Conservation (phyloP, 2,888 invertebrate species). For the Holacanthella duospinosa region DNA sequence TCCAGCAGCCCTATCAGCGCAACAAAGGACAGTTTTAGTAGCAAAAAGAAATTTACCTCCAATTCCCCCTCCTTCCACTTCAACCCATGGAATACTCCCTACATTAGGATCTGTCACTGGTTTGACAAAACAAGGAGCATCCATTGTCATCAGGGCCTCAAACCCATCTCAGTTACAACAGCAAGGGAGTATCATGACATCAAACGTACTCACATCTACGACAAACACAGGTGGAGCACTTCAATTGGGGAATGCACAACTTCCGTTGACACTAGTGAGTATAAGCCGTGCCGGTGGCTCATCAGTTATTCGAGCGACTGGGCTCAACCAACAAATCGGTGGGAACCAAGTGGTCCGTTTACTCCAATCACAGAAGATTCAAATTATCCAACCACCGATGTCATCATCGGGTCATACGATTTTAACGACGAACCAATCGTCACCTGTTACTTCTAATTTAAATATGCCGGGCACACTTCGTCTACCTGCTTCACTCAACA, state of each 20-base stretch:
- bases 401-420: not conserved
- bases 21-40: not conserved
- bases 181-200: not conserved
- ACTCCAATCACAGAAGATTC: conserved; percentile 19
- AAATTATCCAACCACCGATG: conserved; percentile 23
- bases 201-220: not conserved
- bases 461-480: conserved; percentile 30
- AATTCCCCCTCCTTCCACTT: not conserved
- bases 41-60: conserved; percentile 3
- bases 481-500: conserved; percentile 24
- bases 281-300: not conserved
- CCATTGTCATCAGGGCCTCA: conserved; percentile 31
- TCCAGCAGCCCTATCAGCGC: not conserved
- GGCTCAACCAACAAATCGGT: conserved; percentile 13
- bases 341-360: conserved; percentile 30
- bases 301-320: not conserved
- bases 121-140: conserved; percentile 14
- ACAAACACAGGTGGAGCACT: not conserved
- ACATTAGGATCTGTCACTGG: conserved; percentile 6
- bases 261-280: conserved; percentile 1
- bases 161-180: conserved; percentile 21
- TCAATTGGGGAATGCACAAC: not conserved
- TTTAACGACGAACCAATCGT: conserved; percentile 6
- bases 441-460: too few relatives aligned
- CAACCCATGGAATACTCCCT: not conserved